phyloP scores from a whole-genome alignment of 2,797 vertebrate species.

The Hapalemur alaotrensis region DNA sequence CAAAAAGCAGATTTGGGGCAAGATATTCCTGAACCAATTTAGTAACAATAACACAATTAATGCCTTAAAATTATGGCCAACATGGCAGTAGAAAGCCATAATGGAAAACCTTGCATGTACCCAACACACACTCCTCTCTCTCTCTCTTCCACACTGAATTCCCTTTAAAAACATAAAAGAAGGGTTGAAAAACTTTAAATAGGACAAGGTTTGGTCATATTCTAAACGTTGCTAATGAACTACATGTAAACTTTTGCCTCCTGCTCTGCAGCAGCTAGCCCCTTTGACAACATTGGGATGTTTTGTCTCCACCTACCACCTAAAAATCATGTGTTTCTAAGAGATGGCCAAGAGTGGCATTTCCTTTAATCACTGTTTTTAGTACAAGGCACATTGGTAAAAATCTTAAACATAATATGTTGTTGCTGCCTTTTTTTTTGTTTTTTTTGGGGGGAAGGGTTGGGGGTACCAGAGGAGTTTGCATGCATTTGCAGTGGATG shows the following conservation, averaged over 20 bases:
- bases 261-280: not conserved
- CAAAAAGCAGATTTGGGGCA: not conserved
- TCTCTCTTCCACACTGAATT: not conserved
- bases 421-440: not conserved
- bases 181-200: not conserved
- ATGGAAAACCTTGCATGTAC: not conserved
- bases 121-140: not conserved
- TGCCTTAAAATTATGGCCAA: not conserved
- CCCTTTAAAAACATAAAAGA: not conserved
- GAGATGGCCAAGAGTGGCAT: not conserved
- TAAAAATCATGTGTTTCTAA: conserved; percentile 25
- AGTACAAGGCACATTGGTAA: not conserved
- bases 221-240: not conserved
- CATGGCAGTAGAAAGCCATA: not conserved
- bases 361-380: conserved; percentile 9
- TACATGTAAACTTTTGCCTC: not conserved
- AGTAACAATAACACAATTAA: not conserved
- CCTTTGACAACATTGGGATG: not conserved
- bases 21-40: not conserved
- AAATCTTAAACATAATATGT: not conserved
- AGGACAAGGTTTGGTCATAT: not conserved
- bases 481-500: not conserved
- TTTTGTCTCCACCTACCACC: not conserved
- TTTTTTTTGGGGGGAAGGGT: not conserved
- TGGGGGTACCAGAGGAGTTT: not conserved